Evolutionary conservation across 1,140 invertebrate genomes (phyloP), one percentile per base, ranked within the genome.

Genomic region (Papilio polyxenes): DNA sequence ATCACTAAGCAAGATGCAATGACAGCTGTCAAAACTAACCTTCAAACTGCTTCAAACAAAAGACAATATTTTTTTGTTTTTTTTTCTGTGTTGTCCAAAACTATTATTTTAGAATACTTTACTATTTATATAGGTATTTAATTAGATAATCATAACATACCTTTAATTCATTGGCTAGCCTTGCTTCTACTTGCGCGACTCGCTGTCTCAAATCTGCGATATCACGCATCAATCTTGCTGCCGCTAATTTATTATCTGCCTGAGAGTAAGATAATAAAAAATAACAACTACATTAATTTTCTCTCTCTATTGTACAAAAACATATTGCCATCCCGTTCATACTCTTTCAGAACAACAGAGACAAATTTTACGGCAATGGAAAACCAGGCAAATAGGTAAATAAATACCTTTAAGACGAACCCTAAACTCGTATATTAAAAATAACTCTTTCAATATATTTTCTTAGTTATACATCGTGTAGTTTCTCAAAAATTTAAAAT

Each of bases 221-320:
- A 84, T 95, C 93, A 15, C 93, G 88, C 89, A 95, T 93, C n/a
- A 95, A 84, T 6, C 94, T 83, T 4, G 92, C 93, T 0, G 94
- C 94, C 0, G 92, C 93, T 75, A 95, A 85, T 82, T 94, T 94
- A 79, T 92, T 94, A 75, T 95, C 94, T 11, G 94, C 92, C 94
- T 95, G 79, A 51, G 86, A 87, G 23, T 65, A 53, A 4, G 11
- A 75, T 40, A 74, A 40, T 13, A 44, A 2, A 7, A 75, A 17
- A n/a, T n/a, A 17, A n/a, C 17, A 51, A 51, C 4, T 13, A 13
- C 53, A 56, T 5, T 5, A 31, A 2, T 17, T 15, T 15, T 56
- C 7, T 6, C 17, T 56, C 17, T n/a, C 17, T 6, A 17, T 4
- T 6, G 17, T 15, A 13, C 23, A 31, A 20, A 59, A n/a, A 59